Evolutionary conservation across 2,113 vertebrate genomes (phyloP).

Genomic region (Desmodus rotundus): DNA sequence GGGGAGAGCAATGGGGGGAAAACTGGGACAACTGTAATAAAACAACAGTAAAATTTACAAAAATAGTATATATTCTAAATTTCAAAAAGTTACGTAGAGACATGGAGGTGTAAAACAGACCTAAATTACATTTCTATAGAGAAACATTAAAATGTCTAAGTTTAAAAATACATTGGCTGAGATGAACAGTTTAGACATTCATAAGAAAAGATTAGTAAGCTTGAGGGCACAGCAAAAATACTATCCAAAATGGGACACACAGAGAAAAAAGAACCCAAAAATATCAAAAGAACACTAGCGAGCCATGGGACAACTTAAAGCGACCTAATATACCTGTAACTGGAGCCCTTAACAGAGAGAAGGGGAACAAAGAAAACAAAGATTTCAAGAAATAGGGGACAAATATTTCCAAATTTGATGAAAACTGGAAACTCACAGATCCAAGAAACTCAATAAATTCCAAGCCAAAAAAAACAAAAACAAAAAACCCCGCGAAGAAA

Average conservation of each 20-base stretch:
- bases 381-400: not conserved
- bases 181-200: not conserved
- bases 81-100: not conserved
- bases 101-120: not conserved
- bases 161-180: not conserved
- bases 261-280: no score
- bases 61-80: not conserved
- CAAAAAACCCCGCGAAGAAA: not conserved
- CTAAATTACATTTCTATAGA: not conserved
- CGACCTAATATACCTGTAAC: accelerated
- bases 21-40: no score
- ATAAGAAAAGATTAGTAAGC: not conserved
- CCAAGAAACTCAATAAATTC: not conserved
- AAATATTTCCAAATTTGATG: not conserved
- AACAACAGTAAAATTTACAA: no score
- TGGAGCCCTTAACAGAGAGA: not conserved
- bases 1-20: no score
- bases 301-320: accelerated
- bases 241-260: not conserved
- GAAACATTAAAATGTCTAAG: not conserved
- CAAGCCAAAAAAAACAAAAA: not conserved
- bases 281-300: not conserved
- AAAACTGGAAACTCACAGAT: not conserved
- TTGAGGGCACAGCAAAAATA: not conserved
- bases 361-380: not conserved